Conservation (phyloP, 2,888 invertebrate genomes). For the Spodoptera picta region DNA sequence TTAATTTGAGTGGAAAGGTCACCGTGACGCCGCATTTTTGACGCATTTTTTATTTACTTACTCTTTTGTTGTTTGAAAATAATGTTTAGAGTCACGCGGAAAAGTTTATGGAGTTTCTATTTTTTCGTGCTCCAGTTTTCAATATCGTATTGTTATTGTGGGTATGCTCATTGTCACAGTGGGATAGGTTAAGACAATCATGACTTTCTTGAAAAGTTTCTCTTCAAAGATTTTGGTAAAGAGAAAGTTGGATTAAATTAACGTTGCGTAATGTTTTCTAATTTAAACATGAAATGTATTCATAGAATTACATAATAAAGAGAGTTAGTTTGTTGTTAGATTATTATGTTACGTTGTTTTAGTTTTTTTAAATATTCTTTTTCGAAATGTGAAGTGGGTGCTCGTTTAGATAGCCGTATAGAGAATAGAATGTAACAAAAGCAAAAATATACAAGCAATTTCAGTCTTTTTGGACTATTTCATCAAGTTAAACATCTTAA, state of each 20-base stretch:
- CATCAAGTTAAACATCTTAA: neutral
- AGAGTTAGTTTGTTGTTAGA: constrained; percentile 29
- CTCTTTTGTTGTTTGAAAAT: constrained; percentile 38
- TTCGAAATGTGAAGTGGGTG: too few species aligned
- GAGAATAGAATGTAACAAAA: too few species aligned
- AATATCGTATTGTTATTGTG: constrained; percentile 2
- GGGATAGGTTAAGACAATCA: constrained; percentile 44
- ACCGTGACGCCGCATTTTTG: constrained; percentile 30
- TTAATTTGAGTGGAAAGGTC: constrained; percentile 53
- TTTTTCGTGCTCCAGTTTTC: constrained; percentile 41
- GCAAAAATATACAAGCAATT: neutral
- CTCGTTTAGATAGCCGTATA: neutral
- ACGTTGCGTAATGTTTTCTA: constrained; percentile 45
- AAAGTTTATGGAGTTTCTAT: constrained; percentile 34
- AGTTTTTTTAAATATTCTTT: constrained; percentile 1
- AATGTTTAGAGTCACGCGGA: constrained; percentile 45
- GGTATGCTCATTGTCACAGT: constrained; percentile 35
- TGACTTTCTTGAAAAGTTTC: constrained; percentile 45
- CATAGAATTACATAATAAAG: constrained; percentile 34
- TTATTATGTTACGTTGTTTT: constrained; percentile 26
- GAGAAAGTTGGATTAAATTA: constrained; percentile 50
- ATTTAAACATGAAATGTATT: constrained; percentile 49
- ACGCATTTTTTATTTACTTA: constrained; percentile 23
- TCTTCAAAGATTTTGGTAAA: constrained; percentile 38
- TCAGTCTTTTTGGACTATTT: neutral